Conservation (phyloP, 2,797 vertebrate genomes). For the Microctenopoma stevenorrisi region DNA sequence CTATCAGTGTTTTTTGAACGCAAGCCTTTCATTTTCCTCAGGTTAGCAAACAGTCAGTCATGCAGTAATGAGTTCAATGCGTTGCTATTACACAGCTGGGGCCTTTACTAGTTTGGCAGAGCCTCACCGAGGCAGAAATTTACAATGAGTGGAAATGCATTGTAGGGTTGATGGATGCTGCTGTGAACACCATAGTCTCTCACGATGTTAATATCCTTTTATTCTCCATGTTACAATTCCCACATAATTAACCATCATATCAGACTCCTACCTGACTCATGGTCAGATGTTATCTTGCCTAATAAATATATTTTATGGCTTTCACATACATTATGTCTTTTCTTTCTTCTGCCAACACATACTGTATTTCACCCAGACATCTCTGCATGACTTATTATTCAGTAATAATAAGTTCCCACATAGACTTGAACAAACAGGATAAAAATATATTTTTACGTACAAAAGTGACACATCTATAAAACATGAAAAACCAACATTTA, state of each 20-base stretch:
- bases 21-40: not conserved
- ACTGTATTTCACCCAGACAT: not conserved
- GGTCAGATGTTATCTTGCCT: not conserved
- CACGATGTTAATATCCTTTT: constrained; percentile 4
- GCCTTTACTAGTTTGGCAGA: not conserved
- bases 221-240: constrained; percentile 10
- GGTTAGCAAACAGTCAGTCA: not conserved
- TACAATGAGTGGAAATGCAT: constrained; percentile 15
- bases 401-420: not conserved
- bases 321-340: constrained; percentile 7
- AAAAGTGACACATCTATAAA: constrained; percentile 35
- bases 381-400: not conserved
- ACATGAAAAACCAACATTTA: constrained; percentile 53
- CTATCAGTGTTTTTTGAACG: not conserved
- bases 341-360: constrained; percentile 1
- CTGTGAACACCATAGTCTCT: not conserved
- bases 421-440: not conserved
- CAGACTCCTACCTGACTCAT: not conserved
- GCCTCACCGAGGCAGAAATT: constrained; percentile 10
- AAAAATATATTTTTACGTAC: not conserved
- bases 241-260: not conserved
- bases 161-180: not conserved
- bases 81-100: not conserved
- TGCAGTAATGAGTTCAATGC: not conserved
- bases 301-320: constrained; percentile 4